These are phyloP conservation scores for Nasonovia ribisnigri DNA, from an alignment of 2,888 invertebrate species.

Conservation along the genomic window DNA sequence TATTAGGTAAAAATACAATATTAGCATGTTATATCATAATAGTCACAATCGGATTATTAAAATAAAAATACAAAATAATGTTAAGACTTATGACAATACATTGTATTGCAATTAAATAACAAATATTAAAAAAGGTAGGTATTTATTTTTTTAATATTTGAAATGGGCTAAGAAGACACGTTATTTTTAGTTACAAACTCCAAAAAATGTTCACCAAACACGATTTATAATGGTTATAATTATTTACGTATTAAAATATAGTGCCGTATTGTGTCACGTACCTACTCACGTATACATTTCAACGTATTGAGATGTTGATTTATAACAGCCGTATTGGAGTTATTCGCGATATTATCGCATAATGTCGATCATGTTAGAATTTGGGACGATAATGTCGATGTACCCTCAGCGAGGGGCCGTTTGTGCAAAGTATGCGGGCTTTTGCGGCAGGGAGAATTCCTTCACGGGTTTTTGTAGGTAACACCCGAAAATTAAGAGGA, in stretches of 20 bases:
- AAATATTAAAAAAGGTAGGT: too few relatives aligned
- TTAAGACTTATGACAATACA: too few relatives aligned
- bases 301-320: conserved; percentile 58
- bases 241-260: conserved; percentile 13
- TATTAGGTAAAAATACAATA: background rate
- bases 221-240: background rate
- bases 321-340: conserved; percentile 57
- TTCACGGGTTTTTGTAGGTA: conserved; percentile 63
- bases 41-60: too few relatives aligned
- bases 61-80: too few relatives aligned
- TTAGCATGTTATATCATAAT: background rate
- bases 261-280: conserved; percentile 44
- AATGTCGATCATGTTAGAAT: conserved; percentile 65
- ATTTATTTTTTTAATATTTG: too few relatives aligned
- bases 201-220: background rate
- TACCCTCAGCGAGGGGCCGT: background rate
- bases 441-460: conserved; percentile 40
- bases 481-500: conserved; percentile 56
- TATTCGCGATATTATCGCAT: conserved; percentile 64
- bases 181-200: background rate
- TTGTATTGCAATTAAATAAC: too few relatives aligned
- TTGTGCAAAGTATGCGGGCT: conserved; percentile 56
- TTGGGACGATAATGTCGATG: conserved; percentile 51
- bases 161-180: background rate
- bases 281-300: too few relatives aligned